Evolutionary conservation across 2,113 vertebrate genomes (phyloP).

Genomic region (Podiceps cristatus): DNA sequence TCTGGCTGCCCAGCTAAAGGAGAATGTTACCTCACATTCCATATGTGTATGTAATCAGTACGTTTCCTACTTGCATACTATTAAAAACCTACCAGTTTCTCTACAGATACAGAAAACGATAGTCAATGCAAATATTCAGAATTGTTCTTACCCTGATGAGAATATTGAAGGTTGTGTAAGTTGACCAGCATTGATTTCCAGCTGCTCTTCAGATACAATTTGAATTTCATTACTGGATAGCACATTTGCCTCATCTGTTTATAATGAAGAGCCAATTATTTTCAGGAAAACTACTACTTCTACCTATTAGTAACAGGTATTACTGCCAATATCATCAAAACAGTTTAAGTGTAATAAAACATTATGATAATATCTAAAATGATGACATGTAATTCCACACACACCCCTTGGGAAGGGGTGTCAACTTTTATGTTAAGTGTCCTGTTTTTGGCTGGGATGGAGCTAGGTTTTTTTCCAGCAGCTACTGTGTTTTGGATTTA

Average conservation of each 20-base stretch:
- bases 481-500: too few relatives aligned
- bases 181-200: background rate
- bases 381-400: background rate
- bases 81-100: background rate
- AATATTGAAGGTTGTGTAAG: background rate
- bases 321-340: background rate
- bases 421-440: background rate
- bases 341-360: background rate
- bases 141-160: conserved; percentile 63
- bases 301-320: background rate
- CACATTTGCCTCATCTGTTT: conserved; percentile 58
- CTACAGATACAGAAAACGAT: background rate
- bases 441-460: too few relatives aligned
- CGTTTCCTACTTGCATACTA: background rate
- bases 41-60: background rate
- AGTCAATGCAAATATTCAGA: background rate
- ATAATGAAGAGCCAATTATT: conserved; percentile 29
- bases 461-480: too few relatives aligned
- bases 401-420: too few relatives aligned
- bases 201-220: background rate
- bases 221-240: background rate
- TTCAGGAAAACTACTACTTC: background rate
- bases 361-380: background rate
- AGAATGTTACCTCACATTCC: background rate
- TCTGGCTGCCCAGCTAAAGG: background rate